Evolutionary conservation across 1,140 invertebrate genomes (phyloP).

Genomic region (Atta texana): DNA sequence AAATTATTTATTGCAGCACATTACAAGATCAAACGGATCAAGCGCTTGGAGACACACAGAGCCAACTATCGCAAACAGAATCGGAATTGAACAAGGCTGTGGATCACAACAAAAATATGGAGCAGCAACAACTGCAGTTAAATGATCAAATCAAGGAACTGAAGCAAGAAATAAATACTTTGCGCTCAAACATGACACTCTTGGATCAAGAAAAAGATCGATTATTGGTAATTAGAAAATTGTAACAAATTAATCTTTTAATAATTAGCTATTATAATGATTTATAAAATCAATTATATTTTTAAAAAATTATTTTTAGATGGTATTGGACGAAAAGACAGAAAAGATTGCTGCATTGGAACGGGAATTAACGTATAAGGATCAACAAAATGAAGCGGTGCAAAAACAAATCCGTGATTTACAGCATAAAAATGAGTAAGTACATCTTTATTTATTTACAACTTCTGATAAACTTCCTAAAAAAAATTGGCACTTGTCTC

Average conservation of each 20-base stretch:
- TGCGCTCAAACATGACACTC: constrained; percentile 86
- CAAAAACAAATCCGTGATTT: constrained; percentile 82
- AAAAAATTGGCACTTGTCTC: constrained; percentile 56
- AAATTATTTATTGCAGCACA: constrained; percentile 85
- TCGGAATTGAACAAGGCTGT: constrained; percentile 86
- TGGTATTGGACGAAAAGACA: constrained; percentile 88
- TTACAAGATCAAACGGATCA: constrained; percentile 89
- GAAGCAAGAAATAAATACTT: constrained; percentile 87
- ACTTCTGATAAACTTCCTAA: constrained; percentile 6
- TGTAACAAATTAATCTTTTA: not conserved
- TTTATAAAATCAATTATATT: constrained; percentile 36
- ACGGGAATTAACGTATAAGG: constrained; percentile 86
- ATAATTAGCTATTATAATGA: not conserved
- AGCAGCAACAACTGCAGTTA: constrained; percentile 87
- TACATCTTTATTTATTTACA: constrained; percentile 68
- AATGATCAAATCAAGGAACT: constrained; percentile 87
- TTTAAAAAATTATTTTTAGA: constrained; percentile 72
- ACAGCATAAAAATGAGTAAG: constrained; percentile 85
- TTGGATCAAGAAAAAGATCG: constrained; percentile 89
- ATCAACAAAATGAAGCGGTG: constrained; percentile 76
- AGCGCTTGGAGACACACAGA: constrained; percentile 87
- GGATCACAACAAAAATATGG: constrained; percentile 86
- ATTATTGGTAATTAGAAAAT: constrained; percentile 83
- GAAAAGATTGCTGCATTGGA: constrained; percentile 87
- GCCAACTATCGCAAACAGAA: constrained; percentile 86